Conservation (phyloP, 2,797 vertebrate genomes). For the Capromys pilorides region DNA sequence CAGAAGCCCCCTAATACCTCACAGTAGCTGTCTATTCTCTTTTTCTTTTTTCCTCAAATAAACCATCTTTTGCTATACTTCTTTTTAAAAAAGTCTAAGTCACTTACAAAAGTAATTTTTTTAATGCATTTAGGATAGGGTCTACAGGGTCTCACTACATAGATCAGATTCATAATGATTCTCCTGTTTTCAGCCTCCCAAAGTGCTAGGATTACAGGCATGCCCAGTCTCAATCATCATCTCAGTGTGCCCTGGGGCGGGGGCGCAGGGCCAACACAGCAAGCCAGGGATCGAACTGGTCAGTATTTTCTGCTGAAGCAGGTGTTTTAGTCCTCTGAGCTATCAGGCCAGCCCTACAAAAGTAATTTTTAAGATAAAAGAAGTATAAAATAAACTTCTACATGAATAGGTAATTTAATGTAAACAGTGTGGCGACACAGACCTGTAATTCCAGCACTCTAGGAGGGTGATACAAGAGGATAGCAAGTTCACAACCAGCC, state of each 20-base stretch:
- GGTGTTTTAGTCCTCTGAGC: too few species aligned
- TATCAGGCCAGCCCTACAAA: neutral
- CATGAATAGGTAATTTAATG: neutral
- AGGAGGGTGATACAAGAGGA: neutral
- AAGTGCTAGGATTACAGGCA: too few species aligned
- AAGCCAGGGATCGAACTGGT: too few species aligned
- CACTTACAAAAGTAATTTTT: neutral
- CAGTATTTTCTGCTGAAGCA: too few species aligned
- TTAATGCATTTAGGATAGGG: neutral
- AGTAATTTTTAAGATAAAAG: neutral
- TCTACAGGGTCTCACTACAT: too few species aligned
- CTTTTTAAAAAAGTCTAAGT: neutral
- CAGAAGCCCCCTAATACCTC: neutral
- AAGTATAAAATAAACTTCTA: neutral
- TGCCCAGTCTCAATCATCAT: too few species aligned
- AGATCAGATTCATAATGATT: too few species aligned
- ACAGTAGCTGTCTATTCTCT: neutral
- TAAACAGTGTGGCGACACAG: neutral
- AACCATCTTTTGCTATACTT: neutral
- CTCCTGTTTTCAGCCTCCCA: too few species aligned
- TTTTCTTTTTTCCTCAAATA: neutral
- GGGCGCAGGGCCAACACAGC: too few species aligned
- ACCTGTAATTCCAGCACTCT: neutral
- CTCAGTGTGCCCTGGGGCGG: too few species aligned
- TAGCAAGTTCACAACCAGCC: neutral